Conservation (phyloP, 2,113 vertebrate species). For the Aptenodytes forsteri region DNA sequence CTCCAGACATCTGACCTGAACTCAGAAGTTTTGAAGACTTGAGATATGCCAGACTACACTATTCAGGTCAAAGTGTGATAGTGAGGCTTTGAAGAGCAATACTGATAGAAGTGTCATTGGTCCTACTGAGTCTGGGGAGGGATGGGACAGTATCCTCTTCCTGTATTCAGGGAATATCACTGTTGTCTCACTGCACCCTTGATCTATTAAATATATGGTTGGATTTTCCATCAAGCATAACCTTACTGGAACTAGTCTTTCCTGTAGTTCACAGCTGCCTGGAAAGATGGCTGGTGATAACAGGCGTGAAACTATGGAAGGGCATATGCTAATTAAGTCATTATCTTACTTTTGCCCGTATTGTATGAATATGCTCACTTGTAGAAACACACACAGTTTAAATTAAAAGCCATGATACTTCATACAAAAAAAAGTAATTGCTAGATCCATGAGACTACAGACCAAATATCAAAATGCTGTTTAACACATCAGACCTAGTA, state of each 20-base stretch:
- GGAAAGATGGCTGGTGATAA: background rate
- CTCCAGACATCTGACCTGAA: background rate
- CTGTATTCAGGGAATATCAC: background rate
- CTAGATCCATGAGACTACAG: background rate
- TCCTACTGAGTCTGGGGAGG: background rate
- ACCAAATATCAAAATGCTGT: background rate
- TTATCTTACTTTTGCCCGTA: background rate
- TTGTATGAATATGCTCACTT: background rate
- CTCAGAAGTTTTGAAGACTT: background rate
- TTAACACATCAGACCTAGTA: background rate
- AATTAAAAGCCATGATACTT: background rate
- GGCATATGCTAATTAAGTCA: background rate
- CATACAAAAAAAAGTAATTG: background rate
- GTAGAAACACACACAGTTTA: background rate
- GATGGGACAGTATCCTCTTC: background rate
- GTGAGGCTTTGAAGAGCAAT: background rate
- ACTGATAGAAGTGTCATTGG: background rate
- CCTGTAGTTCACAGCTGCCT: background rate
- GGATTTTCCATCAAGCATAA: background rate
- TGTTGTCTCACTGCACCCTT: background rate
- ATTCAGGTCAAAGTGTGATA: background rate
- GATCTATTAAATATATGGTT: background rate
- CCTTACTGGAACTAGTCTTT: background rate
- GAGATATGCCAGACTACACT: background rate
- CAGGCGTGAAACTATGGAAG: background rate